Conservation (phyloP, 2,888 invertebrate species). For the Napeogenes sylphis region DNA sequence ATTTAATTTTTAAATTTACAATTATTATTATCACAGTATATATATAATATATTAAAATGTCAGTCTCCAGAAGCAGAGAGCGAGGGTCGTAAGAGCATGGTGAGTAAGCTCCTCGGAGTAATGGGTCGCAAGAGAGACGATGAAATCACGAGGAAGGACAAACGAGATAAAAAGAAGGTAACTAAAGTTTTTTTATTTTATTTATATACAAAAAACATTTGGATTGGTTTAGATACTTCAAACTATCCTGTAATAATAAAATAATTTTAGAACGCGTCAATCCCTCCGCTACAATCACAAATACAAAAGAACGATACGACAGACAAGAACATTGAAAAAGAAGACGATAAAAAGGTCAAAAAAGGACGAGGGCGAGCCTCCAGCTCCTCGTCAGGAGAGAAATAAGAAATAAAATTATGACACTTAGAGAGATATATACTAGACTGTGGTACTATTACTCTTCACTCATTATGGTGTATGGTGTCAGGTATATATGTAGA, state of each 20-base stretch:
- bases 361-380: slow-evolving; percentile 66
- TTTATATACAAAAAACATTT: no score
- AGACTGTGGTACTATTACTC: slow-evolving; percentile 10
- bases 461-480: neutral
- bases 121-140: slow-evolving; percentile 67
- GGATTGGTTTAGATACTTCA: neutral
- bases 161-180: slow-evolving; percentile 64
- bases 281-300: slow-evolving; percentile 36
- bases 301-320: slow-evolving; percentile 38
- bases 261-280: slow-evolving; percentile 39
- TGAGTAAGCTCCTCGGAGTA: slow-evolving; percentile 69
- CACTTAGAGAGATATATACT: slow-evolving; percentile 16
- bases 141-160: slow-evolving; percentile 56
- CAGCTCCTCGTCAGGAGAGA: slow-evolving; percentile 69
- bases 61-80: slow-evolving; percentile 56
- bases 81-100: slow-evolving; percentile 61
- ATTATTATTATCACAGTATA: no score
- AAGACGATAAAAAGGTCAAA: slow-evolving; percentile 54
- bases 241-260: neutral
- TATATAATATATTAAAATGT: neutral
- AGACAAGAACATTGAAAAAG: slow-evolving; percentile 42
- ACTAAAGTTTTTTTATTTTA: neutral
- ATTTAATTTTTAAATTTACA: no score
- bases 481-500: slow-evolving; percentile 19
- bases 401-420: slow-evolving; percentile 41